Percentiles rank a stretch among this genome's conserved stretches.
Conservation (phyloP, 2,113 vertebrate genomes). For the Cynoglossus semilaevis region DNA sequence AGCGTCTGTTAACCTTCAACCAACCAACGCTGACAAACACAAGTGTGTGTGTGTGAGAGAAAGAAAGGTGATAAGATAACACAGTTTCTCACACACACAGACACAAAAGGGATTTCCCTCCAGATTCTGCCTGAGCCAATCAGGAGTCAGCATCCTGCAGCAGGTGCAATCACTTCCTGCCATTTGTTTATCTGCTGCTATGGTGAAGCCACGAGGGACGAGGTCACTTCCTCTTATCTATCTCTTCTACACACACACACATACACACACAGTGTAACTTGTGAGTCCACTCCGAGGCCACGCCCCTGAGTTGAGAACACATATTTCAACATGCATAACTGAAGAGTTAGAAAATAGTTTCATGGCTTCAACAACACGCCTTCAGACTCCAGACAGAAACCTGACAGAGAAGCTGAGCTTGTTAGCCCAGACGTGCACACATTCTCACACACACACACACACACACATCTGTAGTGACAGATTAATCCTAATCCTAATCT, state of each 20-base stretch:
- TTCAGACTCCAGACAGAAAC: conserved; percentile 30
- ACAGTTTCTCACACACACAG: not conserved
- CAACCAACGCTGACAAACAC: no score
- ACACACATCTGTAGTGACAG: not conserved
- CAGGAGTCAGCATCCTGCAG: conserved; percentile 2
- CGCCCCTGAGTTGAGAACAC: conserved; percentile 3
- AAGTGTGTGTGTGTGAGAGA: not conserved
- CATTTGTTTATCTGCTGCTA: conserved; percentile 55
- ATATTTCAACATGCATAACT: conserved; percentile 62
- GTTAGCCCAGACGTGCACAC: conserved; percentile 14
- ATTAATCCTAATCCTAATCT: not conserved
- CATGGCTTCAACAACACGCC: conserved; percentile 33
- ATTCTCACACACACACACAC: not conserved
- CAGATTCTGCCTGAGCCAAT: conserved; percentile 41
- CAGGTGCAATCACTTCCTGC: conserved; percentile 17
- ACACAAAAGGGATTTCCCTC: conserved; percentile 31
- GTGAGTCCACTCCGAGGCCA: conserved; percentile 28
- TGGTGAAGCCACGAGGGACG: conserved; percentile 34
- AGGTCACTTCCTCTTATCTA: conserved; percentile 48
- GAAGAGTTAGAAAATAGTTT: conserved; percentile 67
- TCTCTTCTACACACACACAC: not conserved
- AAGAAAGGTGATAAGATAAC: not conserved
- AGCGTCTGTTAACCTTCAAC: no score
- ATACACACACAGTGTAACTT: conserved; percentile 12
- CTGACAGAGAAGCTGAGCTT: conserved; percentile 25